Base-by-base conservation (phyloP, 2,113 vertebrate genomes). In the Onychostoma macrolepis region DNA sequence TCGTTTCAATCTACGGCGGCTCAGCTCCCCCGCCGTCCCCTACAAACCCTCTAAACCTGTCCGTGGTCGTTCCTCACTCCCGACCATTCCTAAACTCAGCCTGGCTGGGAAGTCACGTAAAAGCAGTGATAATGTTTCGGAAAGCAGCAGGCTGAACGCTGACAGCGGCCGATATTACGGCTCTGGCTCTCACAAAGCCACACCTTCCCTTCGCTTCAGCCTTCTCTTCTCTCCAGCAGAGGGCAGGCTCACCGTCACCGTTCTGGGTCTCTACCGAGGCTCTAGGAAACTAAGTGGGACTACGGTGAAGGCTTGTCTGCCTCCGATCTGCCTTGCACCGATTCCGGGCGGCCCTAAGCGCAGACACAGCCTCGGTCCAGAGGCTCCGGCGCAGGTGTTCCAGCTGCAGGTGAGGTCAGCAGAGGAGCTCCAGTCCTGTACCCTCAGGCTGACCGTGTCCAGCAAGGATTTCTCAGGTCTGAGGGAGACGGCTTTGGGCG, bases 401-500 rank as follows among this genome's bases (percentile, higher is more conserved):
- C 89, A 85, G 1, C 94, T 97, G 58, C 89, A 92, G 43, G 94
- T 90, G 8, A 93, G 80, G 86, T 93, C 93, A 12, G 87, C 90
- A 38, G 93, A 95, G 69, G 92, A 94, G 88, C 92, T 97, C 48
- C 86, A 81, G 4, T 30, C 78, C 83, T 94, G 94, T 90, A 94
- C 91, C 0, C 89, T 97, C 87, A 92, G 63, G 58, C 94, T 97
- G 0, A 91, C 92, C 0, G 90, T 95, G 30, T 95, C 94, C 61
- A 71, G 92, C 89, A 93, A 92, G 85, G 94, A 95, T 85, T 94
- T 95, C 67, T 92, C 88, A 0, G 94, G 94, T 71, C 91, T 96
- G 1, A 92, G 93, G 58, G 95, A 96, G 65, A 91, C 94, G 3
- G 90, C 91, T 0, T 53, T 97, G 58, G 96, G 96, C 0, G 91